A percentile compares a stretch with the other conserved stretches of the same genome.
phyloP scores from a whole-genome alignment of 35 echinoderm and acorn worm species.

The Apostichopus japonicus region DNA sequence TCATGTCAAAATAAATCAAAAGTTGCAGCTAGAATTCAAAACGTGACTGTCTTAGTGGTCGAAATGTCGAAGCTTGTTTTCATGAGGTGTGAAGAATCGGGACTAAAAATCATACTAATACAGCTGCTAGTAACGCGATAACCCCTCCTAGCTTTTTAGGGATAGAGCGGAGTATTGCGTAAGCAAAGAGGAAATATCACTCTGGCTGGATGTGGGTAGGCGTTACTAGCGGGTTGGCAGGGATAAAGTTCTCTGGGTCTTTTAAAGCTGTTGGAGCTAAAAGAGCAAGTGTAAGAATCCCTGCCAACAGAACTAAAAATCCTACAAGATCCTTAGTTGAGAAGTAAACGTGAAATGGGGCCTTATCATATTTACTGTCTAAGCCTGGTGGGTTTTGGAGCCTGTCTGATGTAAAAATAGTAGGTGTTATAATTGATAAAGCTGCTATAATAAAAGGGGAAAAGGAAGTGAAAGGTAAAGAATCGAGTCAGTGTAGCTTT shows the following conservation, averaged over 20 bases:
- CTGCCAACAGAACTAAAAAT: conserved; percentile 50
- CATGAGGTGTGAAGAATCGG: conserved; percentile 61
- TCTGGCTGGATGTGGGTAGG: conserved; percentile 81
- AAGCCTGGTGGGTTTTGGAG: conserved; percentile 79
- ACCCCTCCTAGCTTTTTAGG: conserved; percentile 89
- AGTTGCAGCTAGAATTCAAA: conserved; percentile 52
- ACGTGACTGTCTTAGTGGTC: conserved; percentile 44
- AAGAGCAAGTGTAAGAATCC: conserved; percentile 30
- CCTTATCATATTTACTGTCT: conserved; percentile 60
- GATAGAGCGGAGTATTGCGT: conserved; percentile 82
- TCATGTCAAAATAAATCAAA: conserved; percentile 66
- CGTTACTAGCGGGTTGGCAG: conserved; percentile 76
- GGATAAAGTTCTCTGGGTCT: conserved; percentile 81
- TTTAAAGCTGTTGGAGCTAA: conserved; percentile 56
- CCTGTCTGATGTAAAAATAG: conserved; percentile 78
- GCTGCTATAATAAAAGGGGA: conserved; percentile 76
- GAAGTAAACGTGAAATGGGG: conserved; percentile 71
- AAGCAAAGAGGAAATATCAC: conserved; percentile 88
- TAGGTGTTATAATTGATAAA: conserved; percentile 61
- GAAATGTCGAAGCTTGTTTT: conserved; percentile 53
- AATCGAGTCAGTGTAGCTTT: conserved; percentile 82
- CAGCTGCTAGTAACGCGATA: conserved; percentile 64
- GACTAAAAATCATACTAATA: conserved; percentile 67
- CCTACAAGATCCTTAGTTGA: conserved; percentile 69
- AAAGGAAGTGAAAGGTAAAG: conserved; percentile 81